These are phyloP conservation scores for Sus cebifrons DNA, from an alignment of 2,797 vertebrate species.

Conservation along the genomic window DNA sequence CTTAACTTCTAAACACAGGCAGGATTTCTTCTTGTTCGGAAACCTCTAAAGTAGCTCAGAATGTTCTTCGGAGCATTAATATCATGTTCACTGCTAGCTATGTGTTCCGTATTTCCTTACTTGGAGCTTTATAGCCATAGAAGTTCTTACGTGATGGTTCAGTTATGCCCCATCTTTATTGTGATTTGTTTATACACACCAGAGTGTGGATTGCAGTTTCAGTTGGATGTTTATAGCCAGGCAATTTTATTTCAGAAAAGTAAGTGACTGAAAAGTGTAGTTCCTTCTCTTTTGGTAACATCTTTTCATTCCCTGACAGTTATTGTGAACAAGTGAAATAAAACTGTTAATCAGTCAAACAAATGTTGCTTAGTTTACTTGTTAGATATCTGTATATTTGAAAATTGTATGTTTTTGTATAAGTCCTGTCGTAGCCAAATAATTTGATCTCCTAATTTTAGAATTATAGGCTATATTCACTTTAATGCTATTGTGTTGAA, in stretches of 20 bases:
- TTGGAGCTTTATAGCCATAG: neutral
- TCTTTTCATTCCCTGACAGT: slow-evolving; percentile 93
- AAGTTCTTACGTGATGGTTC: neutral
- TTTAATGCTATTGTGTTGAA: slow-evolving; percentile 89
- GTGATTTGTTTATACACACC: slow-evolving; percentile 81
- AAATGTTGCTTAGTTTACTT: slow-evolving; percentile 92
- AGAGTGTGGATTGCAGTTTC: slow-evolving; percentile 82
- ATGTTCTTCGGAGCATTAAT: slow-evolving; percentile 1
- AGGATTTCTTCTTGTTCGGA: slow-evolving; percentile 8
- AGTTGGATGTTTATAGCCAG: slow-evolving; percentile 88
- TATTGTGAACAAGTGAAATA: slow-evolving; percentile 94
- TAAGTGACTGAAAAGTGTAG: slow-evolving; percentile 91
- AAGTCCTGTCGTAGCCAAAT: slow-evolving; percentile 93
- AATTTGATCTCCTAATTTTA: slow-evolving; percentile 92
- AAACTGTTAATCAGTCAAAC: slow-evolving; percentile 94
- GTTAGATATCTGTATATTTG: slow-evolving; percentile 93
- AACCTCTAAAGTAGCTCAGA: neutral
- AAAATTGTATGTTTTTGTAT: slow-evolving; percentile 93
- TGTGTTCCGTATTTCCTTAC: neutral
- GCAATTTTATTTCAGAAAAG: slow-evolving; percentile 91
- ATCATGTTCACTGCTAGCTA: neutral
- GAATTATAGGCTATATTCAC: slow-evolving; percentile 91
- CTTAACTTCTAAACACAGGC: neutral
- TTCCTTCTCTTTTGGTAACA: slow-evolving; percentile 91
- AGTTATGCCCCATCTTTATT: slow-evolving; percentile 61